phyloP scores from a whole-genome alignment of 1,140 invertebrate species.

The Homalodisca vitripennis region DNA sequence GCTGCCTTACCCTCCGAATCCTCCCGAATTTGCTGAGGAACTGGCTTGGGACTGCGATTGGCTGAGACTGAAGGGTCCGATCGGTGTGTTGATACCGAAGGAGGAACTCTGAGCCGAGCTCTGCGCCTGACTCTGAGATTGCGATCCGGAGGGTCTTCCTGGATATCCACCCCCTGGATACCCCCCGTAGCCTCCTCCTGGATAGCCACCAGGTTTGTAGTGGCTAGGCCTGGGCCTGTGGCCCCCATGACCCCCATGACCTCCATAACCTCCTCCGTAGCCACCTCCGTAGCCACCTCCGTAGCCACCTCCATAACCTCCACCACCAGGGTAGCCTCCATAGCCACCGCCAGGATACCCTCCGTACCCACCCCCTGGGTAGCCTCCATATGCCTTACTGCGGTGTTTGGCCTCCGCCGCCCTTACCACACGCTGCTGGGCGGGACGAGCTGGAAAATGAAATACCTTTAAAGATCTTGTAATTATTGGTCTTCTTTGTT shows the following conservation, averaged over 20 bases:
- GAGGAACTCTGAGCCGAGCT: background rate
- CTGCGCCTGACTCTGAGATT: conserved; percentile 1
- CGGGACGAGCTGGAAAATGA: background rate
- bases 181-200: background rate
- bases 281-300: conserved; percentile 26
- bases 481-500: too few species aligned
- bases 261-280: conserved; percentile 22
- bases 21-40: background rate
- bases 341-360: conserved; percentile 22
- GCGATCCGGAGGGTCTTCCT: conserved; percentile 17
- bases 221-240: background rate
- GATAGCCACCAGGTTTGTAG: conserved; percentile 20
- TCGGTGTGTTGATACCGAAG: conserved; percentile 18
- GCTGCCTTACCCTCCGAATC: conserved; percentile 2
- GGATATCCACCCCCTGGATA: background rate
- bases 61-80: conserved; percentile 15
- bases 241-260: background rate
- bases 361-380: background rate
- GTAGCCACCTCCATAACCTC: conserved; percentile 21
- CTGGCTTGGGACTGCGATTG: conserved; percentile 21
- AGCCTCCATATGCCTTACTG: conserved; percentile 4
- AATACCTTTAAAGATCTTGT: too few species aligned
- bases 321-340: background rate
- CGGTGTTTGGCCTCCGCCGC: background rate
- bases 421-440: background rate